These are phyloP conservation scores for Adelphocoris suturalis DNA, from an alignment of 2,888 invertebrate species.

Conservation along the genomic window DNA sequence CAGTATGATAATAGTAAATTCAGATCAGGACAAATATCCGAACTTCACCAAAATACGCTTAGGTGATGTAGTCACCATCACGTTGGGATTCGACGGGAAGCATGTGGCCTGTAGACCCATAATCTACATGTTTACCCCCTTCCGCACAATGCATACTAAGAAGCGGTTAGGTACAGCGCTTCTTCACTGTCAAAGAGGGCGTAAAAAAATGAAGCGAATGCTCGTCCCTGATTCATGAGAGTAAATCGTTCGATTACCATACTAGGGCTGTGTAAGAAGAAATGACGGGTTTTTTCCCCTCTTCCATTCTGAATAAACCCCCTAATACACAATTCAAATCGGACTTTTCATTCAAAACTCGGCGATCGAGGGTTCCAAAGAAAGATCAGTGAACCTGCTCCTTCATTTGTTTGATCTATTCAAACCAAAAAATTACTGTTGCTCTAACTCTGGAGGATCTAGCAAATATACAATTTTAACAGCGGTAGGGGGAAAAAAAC, in stretches of 20 bases:
- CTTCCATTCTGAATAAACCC: not conserved
- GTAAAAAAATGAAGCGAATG: constrained; percentile 25
- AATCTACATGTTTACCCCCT: too few species aligned
- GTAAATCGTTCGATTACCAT: constrained; percentile 45
- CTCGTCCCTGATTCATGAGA: constrained; percentile 25
- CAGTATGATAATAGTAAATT: too few species aligned
- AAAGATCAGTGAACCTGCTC: not conserved
- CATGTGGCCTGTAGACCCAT: too few species aligned
- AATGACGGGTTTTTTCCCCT: not conserved
- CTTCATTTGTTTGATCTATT: not conserved
- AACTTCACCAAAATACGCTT: too few species aligned
- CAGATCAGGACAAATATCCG: too few species aligned
- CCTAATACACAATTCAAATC: constrained; percentile 39
- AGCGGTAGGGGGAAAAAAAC: too few species aligned
- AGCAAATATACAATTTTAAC: too few species aligned
- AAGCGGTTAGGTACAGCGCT: not conserved
- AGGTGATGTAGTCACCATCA: too few species aligned
- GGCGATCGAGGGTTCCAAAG: not conserved
- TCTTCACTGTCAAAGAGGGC: constrained; percentile 11
- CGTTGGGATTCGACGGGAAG: too few species aligned
- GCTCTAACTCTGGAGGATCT: too few species aligned
- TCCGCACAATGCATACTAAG: too few species aligned
- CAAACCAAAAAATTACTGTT: not conserved
- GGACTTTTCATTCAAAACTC: constrained; percentile 15
- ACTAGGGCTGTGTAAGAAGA: not conserved